These are phyloP conservation scores for Cyclina sinensis DNA, from an alignment of 1,140 invertebrate genomes.

Conservation along the genomic window DNA sequence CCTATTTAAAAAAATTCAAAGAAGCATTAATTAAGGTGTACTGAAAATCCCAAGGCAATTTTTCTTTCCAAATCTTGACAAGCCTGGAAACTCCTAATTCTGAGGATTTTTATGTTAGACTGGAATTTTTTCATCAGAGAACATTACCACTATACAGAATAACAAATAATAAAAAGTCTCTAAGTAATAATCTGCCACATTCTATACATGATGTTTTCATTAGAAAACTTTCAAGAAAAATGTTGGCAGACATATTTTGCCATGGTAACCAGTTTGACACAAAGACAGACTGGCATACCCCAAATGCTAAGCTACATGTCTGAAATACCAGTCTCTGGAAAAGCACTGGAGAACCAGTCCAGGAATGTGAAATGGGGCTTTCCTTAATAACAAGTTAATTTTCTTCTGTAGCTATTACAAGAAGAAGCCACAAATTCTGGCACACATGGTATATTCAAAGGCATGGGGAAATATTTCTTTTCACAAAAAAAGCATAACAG, in stretches of 20 bases:
- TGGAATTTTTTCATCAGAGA: neutral
- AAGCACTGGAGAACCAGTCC: neutral
- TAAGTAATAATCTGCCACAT: neutral
- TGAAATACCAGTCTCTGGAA: slow-evolving; percentile 9
- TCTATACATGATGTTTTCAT: slow-evolving; percentile 34
- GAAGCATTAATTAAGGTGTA: no score
- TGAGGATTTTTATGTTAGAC: no score
- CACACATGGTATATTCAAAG: no score
- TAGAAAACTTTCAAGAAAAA: slow-evolving; percentile 27
- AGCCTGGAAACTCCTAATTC: no score
- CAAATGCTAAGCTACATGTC: neutral
- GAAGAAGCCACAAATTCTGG: no score
- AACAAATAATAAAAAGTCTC: neutral
- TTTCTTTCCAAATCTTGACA: no score
- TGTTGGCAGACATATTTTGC: neutral
- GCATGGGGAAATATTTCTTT: no score
- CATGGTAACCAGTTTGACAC: slow-evolving; percentile 29
- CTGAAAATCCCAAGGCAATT: no score
- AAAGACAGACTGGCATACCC: slow-evolving; percentile 38
- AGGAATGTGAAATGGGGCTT: slow-evolving; percentile 20
- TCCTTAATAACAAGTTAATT: slow-evolving; percentile 31
- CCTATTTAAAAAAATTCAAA: no score
- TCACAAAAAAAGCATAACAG: no score
- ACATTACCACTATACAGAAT: neutral
- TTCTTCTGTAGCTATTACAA: neutral